These are phyloP conservation scores for Odobenus rosmarus DNA, from an alignment of 2,113 vertebrate species.

Conservation along the genomic window DNA sequence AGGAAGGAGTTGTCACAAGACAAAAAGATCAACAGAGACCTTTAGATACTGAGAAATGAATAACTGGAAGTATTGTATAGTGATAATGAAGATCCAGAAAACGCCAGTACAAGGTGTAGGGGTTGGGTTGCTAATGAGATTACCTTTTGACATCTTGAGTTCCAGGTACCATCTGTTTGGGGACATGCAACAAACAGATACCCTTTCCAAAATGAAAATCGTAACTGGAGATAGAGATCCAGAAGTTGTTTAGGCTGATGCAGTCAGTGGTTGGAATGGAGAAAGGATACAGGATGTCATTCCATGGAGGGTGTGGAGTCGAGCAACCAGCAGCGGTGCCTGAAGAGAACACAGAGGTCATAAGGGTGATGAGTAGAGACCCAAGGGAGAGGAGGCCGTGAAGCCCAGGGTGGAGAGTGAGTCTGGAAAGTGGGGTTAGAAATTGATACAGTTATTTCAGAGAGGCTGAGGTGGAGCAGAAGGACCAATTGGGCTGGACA, in stretches of 20 bases:
- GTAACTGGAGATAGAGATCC: neutral
- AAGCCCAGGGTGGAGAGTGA: accelerated
- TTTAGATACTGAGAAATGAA: neutral
- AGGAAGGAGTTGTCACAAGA: neutral
- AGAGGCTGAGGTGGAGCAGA: neutral
- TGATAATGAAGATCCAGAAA: neutral
- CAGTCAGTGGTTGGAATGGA: neutral
- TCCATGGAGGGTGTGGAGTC: accelerated
- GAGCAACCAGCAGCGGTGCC: accelerated
- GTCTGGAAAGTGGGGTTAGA: neutral
- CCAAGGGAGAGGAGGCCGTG: neutral
- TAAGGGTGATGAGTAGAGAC: neutral
- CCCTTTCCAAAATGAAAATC: neutral
- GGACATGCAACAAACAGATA: neutral
- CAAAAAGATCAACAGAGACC: neutral
- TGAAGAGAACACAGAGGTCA: too few relatives aligned
- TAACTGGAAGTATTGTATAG: neutral
- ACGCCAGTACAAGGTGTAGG: neutral
- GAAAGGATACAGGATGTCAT: neutral
- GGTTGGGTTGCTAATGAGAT: neutral
- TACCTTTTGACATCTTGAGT: neutral
- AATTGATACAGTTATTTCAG: neutral
- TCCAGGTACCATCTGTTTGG: neutral
- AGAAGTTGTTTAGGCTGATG: neutral
- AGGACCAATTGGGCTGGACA: neutral